Base-by-base conservation (phyloP, 2,888 invertebrate species). In the Caenorhabditis panamensis region DNA sequence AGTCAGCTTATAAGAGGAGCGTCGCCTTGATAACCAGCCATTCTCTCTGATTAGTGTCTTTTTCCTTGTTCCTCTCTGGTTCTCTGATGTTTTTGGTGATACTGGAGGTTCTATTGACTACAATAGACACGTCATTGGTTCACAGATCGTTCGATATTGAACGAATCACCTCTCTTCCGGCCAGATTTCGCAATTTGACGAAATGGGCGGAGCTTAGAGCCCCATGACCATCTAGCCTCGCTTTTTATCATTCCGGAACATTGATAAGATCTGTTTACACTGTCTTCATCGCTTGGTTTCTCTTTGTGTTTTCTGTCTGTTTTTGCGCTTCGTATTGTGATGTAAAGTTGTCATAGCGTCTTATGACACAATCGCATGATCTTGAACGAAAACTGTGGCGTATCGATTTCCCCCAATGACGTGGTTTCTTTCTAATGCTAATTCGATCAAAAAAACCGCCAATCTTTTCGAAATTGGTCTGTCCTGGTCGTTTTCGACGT, bases 181-280 rank as follows among this genome's bases (percentile, higher is more conserved):
- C 5, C 36, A 11, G 13, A 68, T 68, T 68, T 68, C 67, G 67
- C 67, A 68, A 68, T 44, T n/a, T 20, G 36, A 11, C 36, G 11
- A 36, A 36, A n/a, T 47, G 58, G 67, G 56, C 58, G 66, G 26
- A 56, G 67, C 44, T 28, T 31, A n/a, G 28, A 18, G 53, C 37
- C 53, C 53, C 41, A 28, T 71, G 69, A 71, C n/a, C n/a, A n/a
- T n/a, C n/a, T n/a, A n/a, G n/a, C n/a, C 69, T 22, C 24, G 22
- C 54, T 41, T 22, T 28, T 62, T 71, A 62, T 62, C 69, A 41
- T 61, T 71, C 69, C 53, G 53, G 69, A 53, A 62, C 53, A 54
- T 49, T 47, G 68, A 68, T 68, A 68, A 8, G 9, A 47, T 47
- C n/a, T n/a, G n/a, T n/a, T n/a, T n/a, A n/a, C 1, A 24, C 51